Base-by-base conservation (phyloP, 2,888 invertebrate species). In the Patella pellucida region DNA sequence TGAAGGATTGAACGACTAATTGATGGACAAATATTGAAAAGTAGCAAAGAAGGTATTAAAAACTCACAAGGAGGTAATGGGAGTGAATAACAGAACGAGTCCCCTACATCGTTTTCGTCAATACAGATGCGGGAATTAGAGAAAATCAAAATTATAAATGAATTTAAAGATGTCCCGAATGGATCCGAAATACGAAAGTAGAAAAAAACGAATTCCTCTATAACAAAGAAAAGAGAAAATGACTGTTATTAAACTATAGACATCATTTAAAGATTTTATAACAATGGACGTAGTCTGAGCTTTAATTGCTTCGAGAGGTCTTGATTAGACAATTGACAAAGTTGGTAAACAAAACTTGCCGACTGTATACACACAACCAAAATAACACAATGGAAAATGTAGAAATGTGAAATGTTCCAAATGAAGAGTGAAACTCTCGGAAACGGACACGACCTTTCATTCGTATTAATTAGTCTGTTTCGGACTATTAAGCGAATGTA, bases 271-370 rank as follows among this genome's bases (percentile, higher is more conserved):
- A 23, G 62, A 62, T 16, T 11, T 62, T 23, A 23, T 23, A 12
- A 62, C 62, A 62, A 62, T 62, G 23, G 62, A 62, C 19, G 23
- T 14, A 23, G 62, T 62, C 62, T 62, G 62, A 23, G 62, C 19
- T 9, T 62, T 62, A 62, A 62, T 62, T 62, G 62, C 62, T 62
- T 62, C 19, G 62, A 62, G 62, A 62, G 62, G 19, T 62, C 62
- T 62, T 62, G 62, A 62, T 62, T 62, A 62, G 62, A 62, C 62
- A 62, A 62, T 62, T 62, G 62, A 62, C 62, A 62, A 62, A 62
- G 62, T 62, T 62, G 62, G 62, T 62, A 62, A 62, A 62, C 62
- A 62, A 62, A 23, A 23, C 62, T 62, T 19, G 14, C 62, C 19
- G 62, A 62, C 62, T 62, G 62, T 62, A 62, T 62, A 62, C 62